Conservation (phyloP, 2,888 invertebrate species). For the Altica lythri region DNA sequence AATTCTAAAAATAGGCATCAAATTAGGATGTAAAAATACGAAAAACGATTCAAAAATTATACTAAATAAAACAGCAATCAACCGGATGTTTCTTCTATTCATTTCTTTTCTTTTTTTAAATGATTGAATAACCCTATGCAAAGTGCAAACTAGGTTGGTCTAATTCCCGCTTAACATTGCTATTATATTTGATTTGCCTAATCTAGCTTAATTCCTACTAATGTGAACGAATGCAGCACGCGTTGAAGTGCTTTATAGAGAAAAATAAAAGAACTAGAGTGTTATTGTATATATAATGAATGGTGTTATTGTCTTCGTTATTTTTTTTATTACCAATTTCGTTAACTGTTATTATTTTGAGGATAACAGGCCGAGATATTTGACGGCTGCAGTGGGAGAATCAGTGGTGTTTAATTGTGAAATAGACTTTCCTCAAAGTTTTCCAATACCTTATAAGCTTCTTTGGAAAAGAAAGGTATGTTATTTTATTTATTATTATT, state of each 20-base stretch:
- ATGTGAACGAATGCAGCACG: constrained; percentile 28
- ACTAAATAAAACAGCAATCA: background rate
- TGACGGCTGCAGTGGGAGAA: constrained; percentile 75
- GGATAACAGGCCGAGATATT: constrained; percentile 50
- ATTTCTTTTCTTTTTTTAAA: constrained; percentile 10
- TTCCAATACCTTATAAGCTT: constrained; percentile 82
- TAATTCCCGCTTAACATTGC: constrained; percentile 29
- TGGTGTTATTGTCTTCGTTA: constrained; percentile 31
- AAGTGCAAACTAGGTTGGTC: constrained; percentile 25
- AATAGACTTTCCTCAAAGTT: constrained; percentile 85
- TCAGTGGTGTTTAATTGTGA: constrained; percentile 81
- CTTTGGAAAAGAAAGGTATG: constrained; percentile 91
- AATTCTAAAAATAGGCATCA: constrained; percentile 3
- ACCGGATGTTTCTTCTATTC: constrained; percentile 10
- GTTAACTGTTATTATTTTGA: constrained; percentile 47
- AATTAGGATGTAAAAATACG: no score
- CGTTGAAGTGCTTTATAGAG: constrained; percentile 10
- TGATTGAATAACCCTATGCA: constrained; percentile 23
- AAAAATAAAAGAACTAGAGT: constrained; percentile 1
- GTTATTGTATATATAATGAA: constrained; percentile 24
- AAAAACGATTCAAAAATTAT: background rate
- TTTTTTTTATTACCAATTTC: constrained; percentile 10
- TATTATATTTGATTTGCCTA: constrained; percentile 34
- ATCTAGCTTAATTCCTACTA: constrained; percentile 39
- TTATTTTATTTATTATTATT: no score